Conservation (phyloP, 2,888 invertebrate species). For the Drosophila ezoana region DNA sequence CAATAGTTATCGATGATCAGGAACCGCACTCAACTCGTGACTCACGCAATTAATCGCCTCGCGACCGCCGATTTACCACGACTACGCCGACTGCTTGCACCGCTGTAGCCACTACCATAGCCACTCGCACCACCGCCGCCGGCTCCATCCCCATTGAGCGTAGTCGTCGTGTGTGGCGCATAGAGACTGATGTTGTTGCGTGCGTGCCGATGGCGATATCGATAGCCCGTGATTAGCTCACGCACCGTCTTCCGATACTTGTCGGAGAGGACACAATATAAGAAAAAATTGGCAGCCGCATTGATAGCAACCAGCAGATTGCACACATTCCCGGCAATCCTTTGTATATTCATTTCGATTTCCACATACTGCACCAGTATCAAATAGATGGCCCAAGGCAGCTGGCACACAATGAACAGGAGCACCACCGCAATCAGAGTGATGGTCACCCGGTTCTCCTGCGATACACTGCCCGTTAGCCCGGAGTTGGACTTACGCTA, state of each 20-base stretch:
- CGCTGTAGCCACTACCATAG: constrained; percentile 34
- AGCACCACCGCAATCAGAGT: constrained; percentile 91
- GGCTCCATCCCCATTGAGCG: constrained; percentile 60
- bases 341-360: constrained; percentile 66
- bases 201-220: constrained; percentile 74
- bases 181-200: constrained; percentile 79
- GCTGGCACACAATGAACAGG: constrained; percentile 90
- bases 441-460: constrained; percentile 90
- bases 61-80: constrained; percentile 38
- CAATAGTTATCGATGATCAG: neutral
- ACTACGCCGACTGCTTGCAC: constrained; percentile 69
- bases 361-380: constrained; percentile 73
- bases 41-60: constrained; percentile 63
- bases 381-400: constrained; percentile 88
- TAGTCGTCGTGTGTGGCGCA: constrained; percentile 64
- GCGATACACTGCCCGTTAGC: constrained; percentile 85
- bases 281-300: constrained; percentile 91
- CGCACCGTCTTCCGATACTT: constrained; percentile 88
- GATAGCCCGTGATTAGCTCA: constrained; percentile 82
- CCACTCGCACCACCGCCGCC: constrained; percentile 23
- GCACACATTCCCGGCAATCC: constrained; percentile 89
- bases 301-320: constrained; percentile 90
- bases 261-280: constrained; percentile 91
- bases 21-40: neutral
- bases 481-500: constrained; percentile 83